phyloP scores from a whole-genome alignment of 2,888 invertebrate genomes.

The Ochropleura leucogaster region DNA sequence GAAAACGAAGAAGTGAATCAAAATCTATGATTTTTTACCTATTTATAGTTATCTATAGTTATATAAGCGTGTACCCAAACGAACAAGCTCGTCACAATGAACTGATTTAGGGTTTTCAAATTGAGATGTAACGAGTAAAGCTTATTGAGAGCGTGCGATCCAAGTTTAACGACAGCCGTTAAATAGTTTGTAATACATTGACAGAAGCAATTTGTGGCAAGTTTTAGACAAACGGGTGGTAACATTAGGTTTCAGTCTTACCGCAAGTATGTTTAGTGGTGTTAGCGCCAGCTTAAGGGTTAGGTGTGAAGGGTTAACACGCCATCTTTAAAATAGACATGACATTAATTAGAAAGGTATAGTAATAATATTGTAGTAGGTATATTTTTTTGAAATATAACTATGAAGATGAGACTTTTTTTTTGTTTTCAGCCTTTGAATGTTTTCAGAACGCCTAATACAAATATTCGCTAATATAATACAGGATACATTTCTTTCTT shows the following conservation, averaged over 20 bases:
- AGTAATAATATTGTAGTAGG: too few relatives aligned
- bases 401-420: too few relatives aligned
- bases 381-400: too few relatives aligned
- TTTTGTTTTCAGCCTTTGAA: too few relatives aligned
- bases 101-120: constrained; percentile 23
- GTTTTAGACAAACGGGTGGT: constrained; percentile 18
- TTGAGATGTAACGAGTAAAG: constrained; percentile 13
- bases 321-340: not conserved
- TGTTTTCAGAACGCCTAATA: too few relatives aligned
- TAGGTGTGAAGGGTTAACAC: not conserved
- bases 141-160: not conserved
- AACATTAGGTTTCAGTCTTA: not conserved
- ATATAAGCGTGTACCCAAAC: not conserved
- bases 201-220: constrained; percentile 15
- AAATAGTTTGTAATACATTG: constrained; percentile 7
- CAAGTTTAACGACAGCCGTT: constrained; percentile 1
- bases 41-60: too few relatives aligned
- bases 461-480: too few relatives aligned
- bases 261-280: constrained; percentile 11
- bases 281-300: constrained; percentile 1
- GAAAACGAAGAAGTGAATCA: too few relatives aligned
- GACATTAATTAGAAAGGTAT: too few relatives aligned
- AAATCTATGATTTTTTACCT: too few relatives aligned
- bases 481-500: not conserved
- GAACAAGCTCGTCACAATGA: constrained; percentile 3